Evolutionary conservation across 2,797 vertebrate species (phyloP).

Genomic region (Margarornis squamiger): DNA sequence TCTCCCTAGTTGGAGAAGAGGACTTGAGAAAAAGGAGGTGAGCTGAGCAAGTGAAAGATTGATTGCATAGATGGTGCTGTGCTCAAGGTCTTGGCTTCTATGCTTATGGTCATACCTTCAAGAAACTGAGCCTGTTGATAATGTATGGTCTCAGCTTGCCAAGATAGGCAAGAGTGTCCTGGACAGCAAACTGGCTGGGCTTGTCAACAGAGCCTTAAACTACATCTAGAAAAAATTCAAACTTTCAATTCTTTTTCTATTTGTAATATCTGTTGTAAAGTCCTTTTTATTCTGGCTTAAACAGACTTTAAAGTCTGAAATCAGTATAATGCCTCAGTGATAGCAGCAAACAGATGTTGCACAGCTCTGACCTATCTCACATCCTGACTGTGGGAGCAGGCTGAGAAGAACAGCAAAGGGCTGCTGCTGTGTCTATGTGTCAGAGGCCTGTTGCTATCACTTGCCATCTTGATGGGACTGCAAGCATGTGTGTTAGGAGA

Average conservation of each 20-base stretch:
- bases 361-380: background rate
- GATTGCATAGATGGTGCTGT: background rate
- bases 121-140: background rate
- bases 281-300: background rate
- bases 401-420: background rate
- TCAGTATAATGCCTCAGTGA: background rate
- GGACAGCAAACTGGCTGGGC: background rate
- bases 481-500: rapidly evolving
- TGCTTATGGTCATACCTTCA: background rate
- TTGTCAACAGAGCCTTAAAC: background rate
- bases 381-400: background rate
- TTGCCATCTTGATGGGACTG: background rate
- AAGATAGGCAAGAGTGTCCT: background rate
- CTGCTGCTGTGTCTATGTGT: background rate
- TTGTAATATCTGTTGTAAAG: background rate
- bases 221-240: background rate
- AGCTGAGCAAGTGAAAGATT: background rate
- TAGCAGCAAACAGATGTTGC: background rate
- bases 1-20: background rate
- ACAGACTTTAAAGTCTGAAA: background rate
- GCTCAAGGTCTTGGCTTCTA: background rate
- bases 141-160: background rate
- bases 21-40: background rate
- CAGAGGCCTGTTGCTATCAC: background rate
- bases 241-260: background rate